Percentiles rank a stretch among this genome's conserved stretches.
phyloP scores from a whole-genome alignment of 2,797 vertebrate genomes.

The Micromesistius poutassou region DNA sequence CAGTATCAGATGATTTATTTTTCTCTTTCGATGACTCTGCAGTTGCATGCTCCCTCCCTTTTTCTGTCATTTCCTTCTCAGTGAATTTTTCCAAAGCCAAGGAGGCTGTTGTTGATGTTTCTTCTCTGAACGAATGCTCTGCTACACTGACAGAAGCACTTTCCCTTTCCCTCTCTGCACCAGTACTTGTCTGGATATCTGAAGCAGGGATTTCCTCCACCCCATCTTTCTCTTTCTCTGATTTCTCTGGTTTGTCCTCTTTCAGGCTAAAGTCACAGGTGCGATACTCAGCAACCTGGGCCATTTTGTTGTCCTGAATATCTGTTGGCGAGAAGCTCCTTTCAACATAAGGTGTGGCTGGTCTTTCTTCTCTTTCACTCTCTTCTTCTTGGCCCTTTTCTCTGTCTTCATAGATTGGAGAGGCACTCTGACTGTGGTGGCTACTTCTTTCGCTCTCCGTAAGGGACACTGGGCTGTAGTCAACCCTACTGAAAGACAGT shows the following conservation, averaged over 20 bases:
- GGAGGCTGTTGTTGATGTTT: constrained; percentile 53
- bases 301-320: constrained; percentile 79
- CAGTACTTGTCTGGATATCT: constrained; percentile 26
- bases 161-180: constrained; percentile 27
- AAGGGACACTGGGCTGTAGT: constrained; percentile 62
- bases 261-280: constrained; percentile 60
- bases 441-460: constrained; percentile 59
- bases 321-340: constrained; percentile 80
- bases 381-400: constrained; percentile 73
- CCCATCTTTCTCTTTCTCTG: constrained; percentile 67
- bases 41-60: constrained; percentile 58
- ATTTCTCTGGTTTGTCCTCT: constrained; percentile 73
- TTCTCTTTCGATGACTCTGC: constrained; percentile 56
- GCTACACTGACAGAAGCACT: constrained; percentile 68
- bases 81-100: constrained; percentile 33
- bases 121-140: constrained; percentile 69
- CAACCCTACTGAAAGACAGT: constrained; percentile 64
- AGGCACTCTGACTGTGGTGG: constrained; percentile 59
- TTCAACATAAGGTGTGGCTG: constrained; percentile 78
- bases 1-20: constrained; percentile 45
- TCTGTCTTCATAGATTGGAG: constrained; percentile 62
- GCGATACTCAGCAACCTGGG: constrained; percentile 47
- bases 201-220: constrained; percentile 19
- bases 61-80: constrained; percentile 52
- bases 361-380: constrained; percentile 75